A percentile compares a stretch with the other conserved stretches of the same genome.
Conservation (phyloP, 2,888 invertebrate genomes). For the Aleiodes leptofemur region DNA sequence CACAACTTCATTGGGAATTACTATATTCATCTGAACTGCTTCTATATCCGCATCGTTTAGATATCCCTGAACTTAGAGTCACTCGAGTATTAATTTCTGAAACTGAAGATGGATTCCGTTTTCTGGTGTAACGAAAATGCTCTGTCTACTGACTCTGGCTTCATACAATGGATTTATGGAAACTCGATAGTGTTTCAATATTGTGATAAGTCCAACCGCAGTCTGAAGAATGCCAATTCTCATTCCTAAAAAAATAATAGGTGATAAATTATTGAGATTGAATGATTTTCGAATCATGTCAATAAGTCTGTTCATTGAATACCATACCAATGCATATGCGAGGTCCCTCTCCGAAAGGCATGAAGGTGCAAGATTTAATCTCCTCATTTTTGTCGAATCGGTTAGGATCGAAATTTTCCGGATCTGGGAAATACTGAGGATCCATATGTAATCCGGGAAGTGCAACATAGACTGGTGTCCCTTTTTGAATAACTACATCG, state of each 20-base stretch:
- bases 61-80: no score
- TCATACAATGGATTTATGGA: conserved; percentile 55
- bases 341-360: conserved; percentile 68
- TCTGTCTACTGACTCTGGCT: conserved; percentile 49
- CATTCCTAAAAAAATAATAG: conserved; percentile 54
- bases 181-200: conserved; percentile 63
- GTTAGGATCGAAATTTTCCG: conserved; percentile 64
- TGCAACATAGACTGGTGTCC: conserved; percentile 60
- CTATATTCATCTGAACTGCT: no score
- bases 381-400: conserved; percentile 65
- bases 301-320: conserved; percentile 1
- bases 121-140: conserved; percentile 57
- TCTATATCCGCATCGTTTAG: no score
- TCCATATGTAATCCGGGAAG: conserved; percentile 63
- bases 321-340: conserved; percentile 49
- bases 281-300: not conserved
- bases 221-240: conserved; percentile 62
- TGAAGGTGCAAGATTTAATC: conserved; percentile 60
- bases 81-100: conserved; percentile 38
- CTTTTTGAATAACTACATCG: conserved; percentile 62
- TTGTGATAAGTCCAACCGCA: conserved; percentile 60
- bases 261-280: not conserved
- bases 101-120: conserved; percentile 56
- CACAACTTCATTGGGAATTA: no score
- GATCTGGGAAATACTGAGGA: conserved; percentile 59